These are phyloP conservation scores for Telenomus remus DNA, from an alignment of 1,140 invertebrate species.

Conservation along the genomic window DNA sequence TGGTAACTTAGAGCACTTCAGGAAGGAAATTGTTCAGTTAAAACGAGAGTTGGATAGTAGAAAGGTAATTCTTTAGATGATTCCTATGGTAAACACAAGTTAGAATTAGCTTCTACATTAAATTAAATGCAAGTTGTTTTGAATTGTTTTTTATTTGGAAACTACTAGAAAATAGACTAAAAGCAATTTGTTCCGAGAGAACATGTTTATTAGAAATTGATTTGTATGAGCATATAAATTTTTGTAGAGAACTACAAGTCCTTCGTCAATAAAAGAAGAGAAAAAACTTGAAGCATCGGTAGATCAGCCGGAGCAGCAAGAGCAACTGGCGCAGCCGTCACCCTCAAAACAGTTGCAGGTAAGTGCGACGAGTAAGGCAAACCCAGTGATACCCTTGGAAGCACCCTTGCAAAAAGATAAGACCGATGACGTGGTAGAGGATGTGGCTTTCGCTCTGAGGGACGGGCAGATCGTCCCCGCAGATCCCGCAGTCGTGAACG, in stretches of 20 bases:
- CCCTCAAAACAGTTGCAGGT: slow-evolving; percentile 67
- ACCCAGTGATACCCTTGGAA: slow-evolving; percentile 61
- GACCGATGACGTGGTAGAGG: slow-evolving; percentile 50
- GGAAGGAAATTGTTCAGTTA: slow-evolving; percentile 68
- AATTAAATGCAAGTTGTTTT: too few species aligned
- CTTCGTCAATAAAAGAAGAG: slow-evolving; percentile 8
- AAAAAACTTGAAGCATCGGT: slow-evolving; percentile 16
- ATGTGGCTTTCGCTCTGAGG: slow-evolving; percentile 61
- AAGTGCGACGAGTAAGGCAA: slow-evolving; percentile 66
- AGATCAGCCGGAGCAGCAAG: slow-evolving; percentile 19
- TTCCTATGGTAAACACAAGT: too few species aligned
- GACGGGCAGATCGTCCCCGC: slow-evolving; percentile 67
- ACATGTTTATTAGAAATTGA: too few species aligned
- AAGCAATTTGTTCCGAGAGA: too few species aligned
- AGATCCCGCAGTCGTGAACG: slow-evolving; percentile 33
- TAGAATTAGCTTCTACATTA: too few species aligned
- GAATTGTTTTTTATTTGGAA: too few species aligned
- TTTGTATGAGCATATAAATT: not conserved
- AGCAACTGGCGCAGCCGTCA: slow-evolving; percentile 50
- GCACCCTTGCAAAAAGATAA: slow-evolving; percentile 56
- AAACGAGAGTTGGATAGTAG: slow-evolving; percentile 61
- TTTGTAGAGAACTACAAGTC: slow-evolving; percentile 17
- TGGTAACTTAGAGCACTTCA: slow-evolving; percentile 63
- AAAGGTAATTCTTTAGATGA: slow-evolving; percentile 64
- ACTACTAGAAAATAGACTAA: too few species aligned